phyloP scores from a whole-genome alignment of 2,888 invertebrate species.

The Cheiracanthium punctorium region DNA sequence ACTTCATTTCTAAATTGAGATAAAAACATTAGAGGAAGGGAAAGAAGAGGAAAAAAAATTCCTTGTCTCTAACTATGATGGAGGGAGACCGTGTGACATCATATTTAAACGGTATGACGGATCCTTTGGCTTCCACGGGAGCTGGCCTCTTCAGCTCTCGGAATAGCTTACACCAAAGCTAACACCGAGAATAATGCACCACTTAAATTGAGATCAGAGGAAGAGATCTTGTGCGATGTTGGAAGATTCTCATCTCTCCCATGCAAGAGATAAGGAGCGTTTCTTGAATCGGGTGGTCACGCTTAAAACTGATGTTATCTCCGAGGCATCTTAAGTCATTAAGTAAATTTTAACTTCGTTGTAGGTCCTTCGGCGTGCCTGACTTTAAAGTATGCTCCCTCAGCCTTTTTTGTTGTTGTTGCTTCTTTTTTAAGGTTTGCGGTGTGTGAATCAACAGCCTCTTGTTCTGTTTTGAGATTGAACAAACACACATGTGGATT shows the following conservation, averaged over 20 bases:
- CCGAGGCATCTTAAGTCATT: constrained; percentile 50
- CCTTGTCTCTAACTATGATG: not conserved
- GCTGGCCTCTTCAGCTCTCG: constrained; percentile 12
- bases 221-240: not conserved
- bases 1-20: not conserved
- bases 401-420: not conserved
- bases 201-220: not conserved
- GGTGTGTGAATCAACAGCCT: not conserved
- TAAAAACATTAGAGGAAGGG: not conserved
- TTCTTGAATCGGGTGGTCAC: not conserved
- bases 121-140: constrained; percentile 15
- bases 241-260: not conserved
- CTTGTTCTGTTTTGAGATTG: not conserved
- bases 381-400: not conserved
- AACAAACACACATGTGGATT: not conserved
- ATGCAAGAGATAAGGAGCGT: constrained; percentile 30
- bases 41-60: not conserved
- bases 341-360: constrained; percentile 55
- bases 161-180: constrained; percentile 21
- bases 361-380: constrained; percentile 27
- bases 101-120: constrained; percentile 56
- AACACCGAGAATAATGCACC: constrained; percentile 47
- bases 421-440: too few species aligned
- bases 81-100: constrained; percentile 37
- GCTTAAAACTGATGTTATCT: constrained; percentile 47